Conservation (phyloP, 2,797 vertebrate species). For the Chiroxiphia lanceolata region DNA sequence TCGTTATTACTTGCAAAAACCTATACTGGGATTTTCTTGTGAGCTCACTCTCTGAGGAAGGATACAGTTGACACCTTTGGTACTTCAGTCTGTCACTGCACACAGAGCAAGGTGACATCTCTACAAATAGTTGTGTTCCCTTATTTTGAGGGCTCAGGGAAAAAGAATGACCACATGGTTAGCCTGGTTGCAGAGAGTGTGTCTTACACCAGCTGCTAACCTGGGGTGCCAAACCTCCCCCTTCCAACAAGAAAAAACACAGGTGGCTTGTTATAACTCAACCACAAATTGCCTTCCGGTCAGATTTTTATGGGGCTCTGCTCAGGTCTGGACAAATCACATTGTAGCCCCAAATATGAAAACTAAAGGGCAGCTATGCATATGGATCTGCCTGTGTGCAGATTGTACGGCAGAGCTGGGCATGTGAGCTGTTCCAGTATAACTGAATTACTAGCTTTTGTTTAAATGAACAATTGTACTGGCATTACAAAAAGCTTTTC, state of each 20-base stretch:
- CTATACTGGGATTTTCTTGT: neutral
- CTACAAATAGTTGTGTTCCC: neutral
- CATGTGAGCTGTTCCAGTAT: neutral
- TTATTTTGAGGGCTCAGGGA: neutral
- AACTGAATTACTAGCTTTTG: conserved; percentile 42
- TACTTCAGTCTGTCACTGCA: neutral
- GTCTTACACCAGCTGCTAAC: fast-evolving
- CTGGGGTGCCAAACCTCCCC: neutral
- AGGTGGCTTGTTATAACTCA: neutral
- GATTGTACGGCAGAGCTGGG: neutral
- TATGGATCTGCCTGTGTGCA: neutral
- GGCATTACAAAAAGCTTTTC: conserved; percentile 38
- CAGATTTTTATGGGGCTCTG: neutral
- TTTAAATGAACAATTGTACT: conserved; percentile 36
- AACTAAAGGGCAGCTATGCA: neutral
- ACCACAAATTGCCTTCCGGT: neutral
- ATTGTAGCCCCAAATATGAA: neutral
- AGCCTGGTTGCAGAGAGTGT: neutral
- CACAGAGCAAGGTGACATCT: neutral
- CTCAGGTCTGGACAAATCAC: neutral
- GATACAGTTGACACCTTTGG: neutral
- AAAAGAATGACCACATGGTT: neutral
- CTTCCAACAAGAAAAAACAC: neutral
- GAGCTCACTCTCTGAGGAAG: neutral
- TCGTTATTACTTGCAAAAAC: neutral